These are phyloP conservation scores for Hydrolagus colliei DNA, from an alignment of 2,797 vertebrate genomes.

Conservation along the genomic window DNA sequence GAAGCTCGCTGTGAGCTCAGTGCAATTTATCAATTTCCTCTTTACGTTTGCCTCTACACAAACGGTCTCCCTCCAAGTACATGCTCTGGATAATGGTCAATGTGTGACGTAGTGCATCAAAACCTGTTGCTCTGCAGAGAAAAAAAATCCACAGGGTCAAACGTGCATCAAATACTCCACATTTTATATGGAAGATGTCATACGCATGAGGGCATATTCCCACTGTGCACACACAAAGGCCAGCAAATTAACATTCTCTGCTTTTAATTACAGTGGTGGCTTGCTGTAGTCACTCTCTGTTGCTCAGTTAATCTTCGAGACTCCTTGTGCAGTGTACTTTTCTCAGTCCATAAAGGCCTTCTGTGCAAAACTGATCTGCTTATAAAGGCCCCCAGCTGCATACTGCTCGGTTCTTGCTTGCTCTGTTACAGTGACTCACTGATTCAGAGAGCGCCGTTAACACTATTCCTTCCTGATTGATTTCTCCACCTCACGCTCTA, in stretches of 20 bases:
- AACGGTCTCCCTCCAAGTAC: background rate
- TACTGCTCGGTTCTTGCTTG: background rate
- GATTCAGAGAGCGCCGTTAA: background rate
- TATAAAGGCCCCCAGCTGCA: background rate
- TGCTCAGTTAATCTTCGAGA: background rate
- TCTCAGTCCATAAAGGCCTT: slow-evolving; percentile 6
- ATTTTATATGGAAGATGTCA: background rate
- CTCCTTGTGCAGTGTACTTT: slow-evolving; percentile 17
- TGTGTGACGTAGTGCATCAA: background rate
- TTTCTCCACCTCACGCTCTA: background rate
- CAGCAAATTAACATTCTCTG: slow-evolving; percentile 3
- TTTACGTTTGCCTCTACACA: background rate
- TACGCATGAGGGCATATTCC: background rate
- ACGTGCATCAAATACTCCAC: background rate
- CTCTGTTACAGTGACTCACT: background rate
- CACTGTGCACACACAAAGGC: slow-evolving; percentile 3
- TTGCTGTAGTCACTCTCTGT: slow-evolving; percentile 1
- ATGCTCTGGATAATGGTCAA: background rate
- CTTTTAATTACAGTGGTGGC: slow-evolving; percentile 4
- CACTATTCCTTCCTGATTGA: background rate
- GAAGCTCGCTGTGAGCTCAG: no score
- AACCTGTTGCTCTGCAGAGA: background rate
- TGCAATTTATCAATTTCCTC: background rate
- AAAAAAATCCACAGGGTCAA: background rate
- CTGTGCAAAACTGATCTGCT: slow-evolving; percentile 5